phyloP scores from a whole-genome alignment of 35 echinoderm and acorn worm genomes.

The Ophiothrix spiculata region DNA sequence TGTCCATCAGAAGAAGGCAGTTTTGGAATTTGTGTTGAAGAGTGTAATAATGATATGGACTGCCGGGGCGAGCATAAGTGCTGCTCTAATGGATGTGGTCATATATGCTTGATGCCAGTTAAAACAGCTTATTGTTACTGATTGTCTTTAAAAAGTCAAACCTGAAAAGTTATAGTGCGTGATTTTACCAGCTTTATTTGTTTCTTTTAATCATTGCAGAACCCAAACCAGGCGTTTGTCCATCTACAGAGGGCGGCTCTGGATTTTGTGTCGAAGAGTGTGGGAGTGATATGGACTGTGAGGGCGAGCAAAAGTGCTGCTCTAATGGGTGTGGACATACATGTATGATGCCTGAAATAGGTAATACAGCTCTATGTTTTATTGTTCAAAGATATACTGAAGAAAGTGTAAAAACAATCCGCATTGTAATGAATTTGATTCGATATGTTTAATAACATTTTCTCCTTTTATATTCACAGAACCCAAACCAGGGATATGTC shows the following conservation, averaged over 20 bases:
- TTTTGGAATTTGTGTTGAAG: conserved; percentile 42
- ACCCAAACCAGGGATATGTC: conserved; percentile 63
- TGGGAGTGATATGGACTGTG: conserved; percentile 36
- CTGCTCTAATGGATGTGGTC: conserved; percentile 73
- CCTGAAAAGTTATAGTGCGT: too few species aligned
- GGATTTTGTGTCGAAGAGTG: conserved; percentile 36
- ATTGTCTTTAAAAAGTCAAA: too few species aligned
- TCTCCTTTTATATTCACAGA: too few species aligned
- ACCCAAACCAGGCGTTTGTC: conserved; percentile 36
- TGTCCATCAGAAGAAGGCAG: conserved; percentile 44
- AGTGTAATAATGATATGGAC: conserved; percentile 58
- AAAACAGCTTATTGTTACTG: too few species aligned
- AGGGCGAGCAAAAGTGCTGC: conserved; percentile 50
- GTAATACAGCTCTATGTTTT: too few species aligned
- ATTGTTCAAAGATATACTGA: too few species aligned
- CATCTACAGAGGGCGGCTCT: conserved; percentile 22
- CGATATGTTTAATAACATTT: too few species aligned
- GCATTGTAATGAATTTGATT: too few species aligned
- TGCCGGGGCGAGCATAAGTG: conserved; percentile 50
- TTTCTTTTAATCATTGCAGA: too few species aligned
- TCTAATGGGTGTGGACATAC: conserved; percentile 65
- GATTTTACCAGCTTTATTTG: too few species aligned
- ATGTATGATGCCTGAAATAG: conserved; percentile 38
- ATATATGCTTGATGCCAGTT: conserved; percentile 32
- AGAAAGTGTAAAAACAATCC: too few species aligned